These are phyloP conservation scores for Nothocercus nigrocapillus DNA, from an alignment of 2,113 vertebrate genomes.

Conservation along the genomic window DNA sequence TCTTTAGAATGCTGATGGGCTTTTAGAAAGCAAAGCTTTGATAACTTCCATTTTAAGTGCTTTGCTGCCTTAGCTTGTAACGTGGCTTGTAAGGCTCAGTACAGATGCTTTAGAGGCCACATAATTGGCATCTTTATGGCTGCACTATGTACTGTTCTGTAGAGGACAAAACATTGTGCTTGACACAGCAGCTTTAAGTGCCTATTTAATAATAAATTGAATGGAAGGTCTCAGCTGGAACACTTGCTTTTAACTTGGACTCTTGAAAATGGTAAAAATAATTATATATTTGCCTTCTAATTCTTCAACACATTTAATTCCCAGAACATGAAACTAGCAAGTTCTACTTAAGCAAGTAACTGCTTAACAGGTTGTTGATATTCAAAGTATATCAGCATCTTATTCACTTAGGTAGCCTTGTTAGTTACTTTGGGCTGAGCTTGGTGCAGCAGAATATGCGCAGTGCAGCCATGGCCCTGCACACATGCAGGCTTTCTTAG, in stretches of 20 bases:
- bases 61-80: background rate
- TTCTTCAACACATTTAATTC: accelerated
- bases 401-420: background rate
- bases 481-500: background rate
- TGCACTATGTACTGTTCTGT: background rate
- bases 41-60: background rate
- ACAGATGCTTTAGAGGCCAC: background rate
- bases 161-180: background rate
- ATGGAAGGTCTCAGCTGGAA: background rate
- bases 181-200: background rate
- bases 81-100: background rate
- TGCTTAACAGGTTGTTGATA: background rate
- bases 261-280: background rate
- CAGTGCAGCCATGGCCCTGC: background rate
- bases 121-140: background rate
- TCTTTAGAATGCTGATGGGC: background rate
- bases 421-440: background rate
- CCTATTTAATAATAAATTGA: background rate
- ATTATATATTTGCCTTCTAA: background rate
- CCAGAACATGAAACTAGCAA: background rate
- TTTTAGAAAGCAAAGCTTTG: background rate
- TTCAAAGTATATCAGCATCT: background rate
- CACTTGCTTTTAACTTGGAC: background rate
- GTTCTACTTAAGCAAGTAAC: background rate
- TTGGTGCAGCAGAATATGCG: background rate